phyloP scores from a whole-genome alignment of 1,140 invertebrate genomes.

The Cecropterus lyciades region DNA sequence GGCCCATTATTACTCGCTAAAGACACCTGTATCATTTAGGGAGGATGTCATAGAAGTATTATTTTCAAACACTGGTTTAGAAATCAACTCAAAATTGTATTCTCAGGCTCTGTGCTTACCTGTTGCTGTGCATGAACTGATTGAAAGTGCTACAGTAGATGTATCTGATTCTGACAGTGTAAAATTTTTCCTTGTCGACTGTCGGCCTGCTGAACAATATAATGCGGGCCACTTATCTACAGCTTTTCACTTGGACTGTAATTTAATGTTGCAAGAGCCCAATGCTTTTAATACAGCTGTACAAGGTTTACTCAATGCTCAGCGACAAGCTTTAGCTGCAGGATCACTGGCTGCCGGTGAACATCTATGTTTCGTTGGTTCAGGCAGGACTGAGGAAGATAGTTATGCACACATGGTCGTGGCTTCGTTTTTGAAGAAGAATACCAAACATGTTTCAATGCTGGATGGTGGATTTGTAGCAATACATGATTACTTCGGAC shows the following conservation, averaged over 20 bases:
- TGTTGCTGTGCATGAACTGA: constrained; percentile 94
- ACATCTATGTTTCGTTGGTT: constrained; percentile 98
- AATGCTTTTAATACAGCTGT: constrained; percentile 97
- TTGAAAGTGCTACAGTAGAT: constrained; percentile 90
- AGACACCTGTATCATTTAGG: constrained; percentile 96
- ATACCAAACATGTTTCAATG: constrained; percentile 96
- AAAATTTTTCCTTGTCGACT: constrained; percentile 98
- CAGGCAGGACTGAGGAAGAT: constrained; percentile 97
- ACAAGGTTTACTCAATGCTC: constrained; percentile 95
- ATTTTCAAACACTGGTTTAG: constrained; percentile 84
- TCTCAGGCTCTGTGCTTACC: constrained; percentile 97
- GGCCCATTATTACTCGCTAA: constrained; percentile 96
- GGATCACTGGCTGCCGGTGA: constrained; percentile 96
- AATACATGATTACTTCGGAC: constrained; percentile 93
- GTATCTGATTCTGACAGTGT: constrained; percentile 86
- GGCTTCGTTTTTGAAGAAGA: constrained; percentile 97
- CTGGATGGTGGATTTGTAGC: constrained; percentile 96
- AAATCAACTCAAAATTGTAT: constrained; percentile 84
- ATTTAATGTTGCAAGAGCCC: constrained; percentile 98
- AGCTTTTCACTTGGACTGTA: constrained; percentile 98
- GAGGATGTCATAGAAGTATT: constrained; percentile 88
- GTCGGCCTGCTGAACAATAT: constrained; percentile 97
- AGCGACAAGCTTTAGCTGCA: constrained; percentile 94
- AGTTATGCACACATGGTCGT: constrained; percentile 99
- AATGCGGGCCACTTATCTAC: constrained; percentile 98